These are phyloP conservation scores for Diploptera punctata DNA, from an alignment of 2,888 invertebrate genomes.

Conservation along the genomic window DNA sequence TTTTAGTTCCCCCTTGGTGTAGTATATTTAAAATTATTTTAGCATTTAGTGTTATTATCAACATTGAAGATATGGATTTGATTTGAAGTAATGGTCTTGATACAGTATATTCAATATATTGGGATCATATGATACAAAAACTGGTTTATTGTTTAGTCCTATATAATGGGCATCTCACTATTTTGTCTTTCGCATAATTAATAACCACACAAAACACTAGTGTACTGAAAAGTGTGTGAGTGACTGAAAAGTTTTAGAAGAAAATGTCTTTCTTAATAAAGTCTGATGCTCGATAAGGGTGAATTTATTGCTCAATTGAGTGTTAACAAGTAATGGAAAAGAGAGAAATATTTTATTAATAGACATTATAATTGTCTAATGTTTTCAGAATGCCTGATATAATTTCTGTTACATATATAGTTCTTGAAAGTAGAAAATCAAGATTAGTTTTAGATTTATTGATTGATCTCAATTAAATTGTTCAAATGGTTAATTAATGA, in stretches of 20 bases:
- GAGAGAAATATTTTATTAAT: neutral
- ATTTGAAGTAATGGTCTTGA: too few relatives aligned
- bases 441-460: neutral
- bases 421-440: neutral
- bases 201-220: neutral
- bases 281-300: neutral
- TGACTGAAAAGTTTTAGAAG: neutral
- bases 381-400: neutral
- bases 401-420: neutral
- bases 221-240: neutral
- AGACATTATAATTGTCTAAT: neutral
- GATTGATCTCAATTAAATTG: conserved; percentile 5
- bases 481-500: conserved; percentile 2
- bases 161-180: conserved; percentile 21
- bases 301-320: neutral
- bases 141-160: neutral
- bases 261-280: neutral
- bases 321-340: neutral
- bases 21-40: neutral
- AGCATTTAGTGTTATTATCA: too few relatives aligned
- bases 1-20: too few relatives aligned
- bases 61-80: too few relatives aligned
- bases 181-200: conserved; percentile 10
- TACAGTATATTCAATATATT: too few relatives aligned
- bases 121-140: neutral